These are phyloP conservation scores for Erpornis zantholeuca DNA, from an alignment of 2,113 vertebrate species.

Conservation along the genomic window DNA sequence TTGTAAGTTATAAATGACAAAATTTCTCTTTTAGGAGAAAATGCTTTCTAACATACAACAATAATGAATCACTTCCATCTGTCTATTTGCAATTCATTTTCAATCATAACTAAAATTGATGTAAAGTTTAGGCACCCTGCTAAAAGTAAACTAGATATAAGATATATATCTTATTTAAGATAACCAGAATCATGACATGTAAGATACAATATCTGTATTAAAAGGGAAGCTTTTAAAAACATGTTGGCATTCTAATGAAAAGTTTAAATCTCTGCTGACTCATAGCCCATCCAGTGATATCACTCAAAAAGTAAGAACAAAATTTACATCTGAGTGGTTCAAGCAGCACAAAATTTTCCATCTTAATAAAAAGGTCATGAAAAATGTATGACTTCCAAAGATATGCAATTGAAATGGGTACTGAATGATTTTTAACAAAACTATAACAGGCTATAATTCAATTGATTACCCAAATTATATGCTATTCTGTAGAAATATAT, in stretches of 20 bases:
- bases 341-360: not conserved
- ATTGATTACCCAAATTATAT: not conserved
- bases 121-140: not conserved
- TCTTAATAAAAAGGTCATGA: constrained; percentile 4
- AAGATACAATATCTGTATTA: not conserved
- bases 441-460: not conserved
- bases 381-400: constrained; percentile 18
- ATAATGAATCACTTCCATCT: constrained; percentile 12
- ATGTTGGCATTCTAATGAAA: not conserved
- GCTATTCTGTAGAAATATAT: not conserved
- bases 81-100: constrained; percentile 7
- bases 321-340: not conserved
- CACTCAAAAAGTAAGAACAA: not conserved
- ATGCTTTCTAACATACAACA: constrained; percentile 5
- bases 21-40: not conserved
- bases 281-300: not conserved
- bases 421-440: not conserved
- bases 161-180: too few relatives aligned
- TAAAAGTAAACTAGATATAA: constrained; percentile 25
- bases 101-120: not conserved
- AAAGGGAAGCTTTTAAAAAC: not conserved
- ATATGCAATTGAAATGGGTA: not conserved
- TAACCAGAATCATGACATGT: not conserved
- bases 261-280: not conserved
- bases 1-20: not conserved